Evolutionary conservation across 2,888 invertebrate genomes (phyloP), one percentile per base, ranked within the genome.

Genomic region (Cephus spinipes): DNA sequence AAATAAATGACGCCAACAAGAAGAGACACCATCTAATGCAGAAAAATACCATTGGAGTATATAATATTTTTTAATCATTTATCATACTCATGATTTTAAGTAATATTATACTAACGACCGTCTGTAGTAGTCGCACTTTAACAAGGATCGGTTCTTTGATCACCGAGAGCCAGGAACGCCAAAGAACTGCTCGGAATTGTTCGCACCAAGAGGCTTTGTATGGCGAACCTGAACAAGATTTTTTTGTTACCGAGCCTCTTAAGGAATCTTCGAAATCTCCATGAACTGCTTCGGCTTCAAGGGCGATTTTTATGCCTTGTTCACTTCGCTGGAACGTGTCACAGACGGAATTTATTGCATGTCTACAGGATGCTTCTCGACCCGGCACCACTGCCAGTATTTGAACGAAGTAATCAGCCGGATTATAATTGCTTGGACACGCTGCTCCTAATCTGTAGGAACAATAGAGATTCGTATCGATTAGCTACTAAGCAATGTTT

Each of bases 381-480:
- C 96, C 96, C 0, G 98, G 98, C 1, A 96, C 94, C 1, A 98
- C 95, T 0, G 98, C 97, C 83, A 98, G 92, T 3, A 97, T 94
- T 89, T 98, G 97, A 74, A 99, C 96, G 92, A 96, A 98, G 92
- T 97, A 97, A 92, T 99, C 98, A 0, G 98, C 98, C 3, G 98
- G 98, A 90, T 98, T 98, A 92, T 97, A 98, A 90, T 98, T 98
- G 4, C 94, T 94, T 0, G 98, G 98, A 90, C 97, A 97, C 0
- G 95, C 95, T 15, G 96, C 96, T 34, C 97, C 96, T 84, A 97
- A 91, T 55, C 97, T 97, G 85, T 55, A 9, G 9, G 23, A 55
- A 23, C 2, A 9, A 23, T 23, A 55, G 23, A 23, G 23, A 55
- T 55, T 55, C 2, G 23, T 55, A 55, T 55, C 55, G 90, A 75